Conservation (phyloP, 2,113 vertebrate species). For the Dermatemys mawii region DNA sequence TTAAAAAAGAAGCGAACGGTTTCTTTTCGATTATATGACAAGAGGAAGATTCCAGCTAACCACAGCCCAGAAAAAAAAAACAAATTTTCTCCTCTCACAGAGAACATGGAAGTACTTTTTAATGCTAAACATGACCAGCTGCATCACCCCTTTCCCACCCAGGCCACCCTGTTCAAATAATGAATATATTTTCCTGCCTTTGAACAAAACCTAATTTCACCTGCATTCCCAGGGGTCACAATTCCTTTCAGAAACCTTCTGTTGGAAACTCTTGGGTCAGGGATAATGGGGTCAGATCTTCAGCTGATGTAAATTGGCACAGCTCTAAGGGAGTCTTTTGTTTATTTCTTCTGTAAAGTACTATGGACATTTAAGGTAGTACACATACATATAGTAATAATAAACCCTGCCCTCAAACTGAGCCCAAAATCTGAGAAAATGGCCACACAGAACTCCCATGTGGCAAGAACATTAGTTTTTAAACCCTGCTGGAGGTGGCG, state of each 20-base stretch:
- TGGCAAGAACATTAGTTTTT: neutral
- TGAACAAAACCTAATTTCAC: neutral
- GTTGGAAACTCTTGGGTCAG: neutral
- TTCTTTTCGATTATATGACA: conserved; percentile 10
- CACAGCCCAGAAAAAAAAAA: neutral
- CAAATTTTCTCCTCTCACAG: neutral
- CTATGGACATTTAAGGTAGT: neutral
- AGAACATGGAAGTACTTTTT: neutral
- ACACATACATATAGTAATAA: neutral
- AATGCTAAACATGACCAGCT: neutral
- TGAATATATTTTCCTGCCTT: neutral
- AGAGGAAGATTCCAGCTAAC: neutral
- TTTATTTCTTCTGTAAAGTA: neutral
- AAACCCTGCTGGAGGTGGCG: neutral
- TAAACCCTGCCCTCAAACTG: neutral
- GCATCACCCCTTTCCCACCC: neutral
- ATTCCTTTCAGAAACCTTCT: neutral
- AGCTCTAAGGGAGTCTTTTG: neutral
- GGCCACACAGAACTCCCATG: neutral
- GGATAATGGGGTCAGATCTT: neutral
- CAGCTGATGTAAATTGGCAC: neutral
- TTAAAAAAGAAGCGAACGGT: conserved; percentile 13
- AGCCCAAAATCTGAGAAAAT: neutral
- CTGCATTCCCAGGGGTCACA: neutral
- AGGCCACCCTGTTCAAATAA: neutral